Conservation (phyloP, 2,113 vertebrate genomes). For the Clarias magur region DNA sequence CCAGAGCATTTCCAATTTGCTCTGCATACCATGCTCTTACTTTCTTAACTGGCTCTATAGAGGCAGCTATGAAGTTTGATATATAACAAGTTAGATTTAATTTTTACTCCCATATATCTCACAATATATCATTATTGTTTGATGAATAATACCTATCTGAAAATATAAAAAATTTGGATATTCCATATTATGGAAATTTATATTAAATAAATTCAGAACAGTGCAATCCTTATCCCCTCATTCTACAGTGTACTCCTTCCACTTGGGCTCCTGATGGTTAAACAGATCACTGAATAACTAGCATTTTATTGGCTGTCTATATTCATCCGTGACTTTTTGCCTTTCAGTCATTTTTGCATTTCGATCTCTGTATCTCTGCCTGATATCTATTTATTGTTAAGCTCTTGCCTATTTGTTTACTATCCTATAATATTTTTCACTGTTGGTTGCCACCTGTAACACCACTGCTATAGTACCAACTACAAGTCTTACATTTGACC, state of each 20-base stretch:
- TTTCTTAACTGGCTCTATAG: neutral
- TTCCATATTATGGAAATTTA: neutral
- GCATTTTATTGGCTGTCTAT: neutral
- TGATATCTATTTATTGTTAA: neutral
- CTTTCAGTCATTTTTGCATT: neutral
- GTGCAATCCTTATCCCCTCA: neutral
- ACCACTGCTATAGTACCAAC: neutral
- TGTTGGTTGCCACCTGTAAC: neutral
- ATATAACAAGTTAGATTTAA: neutral
- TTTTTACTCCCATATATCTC: neutral
- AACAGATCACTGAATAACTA: neutral
- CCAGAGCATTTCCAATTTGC: neutral
- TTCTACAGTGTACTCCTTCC: neutral
- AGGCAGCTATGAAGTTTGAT: neutral
- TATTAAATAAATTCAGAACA: neutral
- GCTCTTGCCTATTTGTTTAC: neutral
- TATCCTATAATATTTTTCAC: neutral
- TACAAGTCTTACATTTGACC: neutral
- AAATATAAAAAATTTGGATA: neutral
- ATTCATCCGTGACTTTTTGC: neutral
- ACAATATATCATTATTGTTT: neutral
- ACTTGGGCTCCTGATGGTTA: neutral
- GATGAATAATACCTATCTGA: neutral
- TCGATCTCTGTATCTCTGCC: neutral
- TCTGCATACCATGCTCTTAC: neutral